Evolutionary conservation across 2,888 invertebrate species (phyloP), one percentile per base, ranked within the genome.

Genomic region (Seira sanloemensis): DNA sequence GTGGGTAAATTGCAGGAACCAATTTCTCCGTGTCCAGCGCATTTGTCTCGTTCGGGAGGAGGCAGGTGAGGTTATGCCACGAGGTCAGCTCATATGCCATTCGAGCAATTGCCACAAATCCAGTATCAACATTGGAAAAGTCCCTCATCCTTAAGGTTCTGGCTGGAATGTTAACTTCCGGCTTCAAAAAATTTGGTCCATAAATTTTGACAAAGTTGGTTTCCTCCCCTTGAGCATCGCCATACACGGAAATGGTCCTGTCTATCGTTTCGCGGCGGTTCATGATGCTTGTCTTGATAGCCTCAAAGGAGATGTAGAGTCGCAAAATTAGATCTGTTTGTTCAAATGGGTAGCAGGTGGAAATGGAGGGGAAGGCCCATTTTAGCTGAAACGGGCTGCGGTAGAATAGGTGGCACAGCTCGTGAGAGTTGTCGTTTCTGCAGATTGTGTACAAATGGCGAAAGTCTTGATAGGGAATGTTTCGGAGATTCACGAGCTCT

Each of bases 291-390:
- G 16, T 1, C 0, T 23, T 2, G 9, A 67, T 54, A 0, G 73
- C 46, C 50, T 79, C 79, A 73, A 79, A 79, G 1, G 79, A 72
- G n/a, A 79, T 73, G 54, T 73, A 79, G 1, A 72, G 24, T 21
- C 18, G 25, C n/a, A 78, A 18, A 21, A 69, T 54, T 62, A 76
- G 7, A 12, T 68, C 24, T 1, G 2, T 19, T n/a, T 16, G 1
- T 4, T 24, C 1, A 5, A 2, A 62, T 0, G 37, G 9, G 58
- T 37, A 9, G 19, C 78, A 78, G 23, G 18, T 50, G n/a, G 46
- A 5, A 0, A 71, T 26, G 1, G 78, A 78, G 16, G 78, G 65
- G 65, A 25, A 78, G 18, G 62, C 62, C 78, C 78, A 78, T 12
- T 27, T 21, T 1, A 71, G 21, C 7, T 23, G 21, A 23, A 27